Conservation (phyloP, 2,797 vertebrate genomes). For the Arnoldichthys spilopterus region DNA sequence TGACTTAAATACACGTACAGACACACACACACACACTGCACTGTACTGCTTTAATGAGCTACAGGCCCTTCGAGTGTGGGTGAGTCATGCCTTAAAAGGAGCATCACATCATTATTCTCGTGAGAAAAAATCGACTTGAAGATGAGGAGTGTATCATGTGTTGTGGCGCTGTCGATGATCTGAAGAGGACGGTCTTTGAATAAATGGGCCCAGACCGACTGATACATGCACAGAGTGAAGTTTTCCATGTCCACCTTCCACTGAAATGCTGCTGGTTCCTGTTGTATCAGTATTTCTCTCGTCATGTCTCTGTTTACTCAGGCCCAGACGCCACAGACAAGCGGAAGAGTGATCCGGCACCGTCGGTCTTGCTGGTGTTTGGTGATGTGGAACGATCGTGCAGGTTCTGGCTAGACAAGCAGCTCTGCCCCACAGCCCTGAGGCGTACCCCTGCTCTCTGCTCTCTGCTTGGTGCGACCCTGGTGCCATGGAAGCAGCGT, state of each 20-base stretch:
- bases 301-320: neutral
- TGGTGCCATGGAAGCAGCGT: conserved; percentile 14
- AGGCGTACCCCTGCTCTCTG: conserved; percentile 1
- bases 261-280: neutral
- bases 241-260: neutral
- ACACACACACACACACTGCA: too few species aligned
- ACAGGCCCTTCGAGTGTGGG: neutral
- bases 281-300: neutral
- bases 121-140: neutral
- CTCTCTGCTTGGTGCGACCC: conserved; percentile 1
- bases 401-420: conserved; percentile 1
- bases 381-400: neutral
- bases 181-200: neutral
- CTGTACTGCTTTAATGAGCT: neutral
- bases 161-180: neutral
- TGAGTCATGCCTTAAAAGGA: conserved; percentile 18
- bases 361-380: neutral
- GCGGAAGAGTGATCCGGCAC: too few species aligned
- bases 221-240: neutral
- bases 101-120: conserved; percentile 18
- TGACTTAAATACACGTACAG: neutral
- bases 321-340: neutral
- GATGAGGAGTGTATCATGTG: neutral
- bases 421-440: neutral
- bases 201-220: neutral